Conservation (phyloP, 2,888 invertebrate species). For the Drosophila robusta region DNA sequence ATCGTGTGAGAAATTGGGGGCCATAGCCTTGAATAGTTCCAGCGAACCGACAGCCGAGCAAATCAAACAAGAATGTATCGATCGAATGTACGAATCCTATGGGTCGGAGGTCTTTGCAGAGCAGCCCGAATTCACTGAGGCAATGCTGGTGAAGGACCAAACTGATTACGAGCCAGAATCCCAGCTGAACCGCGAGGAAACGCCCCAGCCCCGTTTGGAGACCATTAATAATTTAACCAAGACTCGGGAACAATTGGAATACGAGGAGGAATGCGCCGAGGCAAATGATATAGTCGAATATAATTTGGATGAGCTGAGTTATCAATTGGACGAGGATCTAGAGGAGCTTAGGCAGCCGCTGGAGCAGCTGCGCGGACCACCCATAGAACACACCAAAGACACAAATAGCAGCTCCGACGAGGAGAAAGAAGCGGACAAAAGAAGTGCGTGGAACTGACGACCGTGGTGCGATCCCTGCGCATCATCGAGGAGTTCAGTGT, state of each 20-base stretch:
- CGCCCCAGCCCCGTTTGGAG: background rate
- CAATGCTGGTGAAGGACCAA: conserved; percentile 13
- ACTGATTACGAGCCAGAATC: conserved; percentile 10
- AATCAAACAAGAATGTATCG: conserved; percentile 28
- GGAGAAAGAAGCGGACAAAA: conserved; percentile 27
- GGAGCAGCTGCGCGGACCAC: background rate
- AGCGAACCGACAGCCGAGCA: conserved; percentile 26
- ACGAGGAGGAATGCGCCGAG: conserved; percentile 57
- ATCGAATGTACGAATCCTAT: conserved; percentile 53
- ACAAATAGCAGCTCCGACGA: conserved; percentile 30
- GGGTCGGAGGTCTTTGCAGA: conserved; percentile 17
- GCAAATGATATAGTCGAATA: conserved; percentile 61
- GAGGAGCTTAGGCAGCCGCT: conserved; percentile 47
- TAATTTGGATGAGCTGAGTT: conserved; percentile 66
- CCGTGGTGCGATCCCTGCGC: conserved; percentile 34
- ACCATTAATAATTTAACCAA: conserved; percentile 1
- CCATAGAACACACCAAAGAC: background rate
- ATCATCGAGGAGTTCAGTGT: conserved; percentile 45
- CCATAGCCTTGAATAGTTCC: conserved; percentile 7
- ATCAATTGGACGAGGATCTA: conserved; percentile 60
- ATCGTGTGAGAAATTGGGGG: conserved; percentile 25
- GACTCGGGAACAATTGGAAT: conserved; percentile 37
- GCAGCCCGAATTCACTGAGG: conserved; percentile 19
- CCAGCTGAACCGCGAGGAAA: conserved; percentile 6
- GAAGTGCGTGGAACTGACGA: conserved; percentile 33